Evolutionary conservation across 2,113 vertebrate genomes (phyloP).

Genomic region (Gila orcuttii): DNA sequence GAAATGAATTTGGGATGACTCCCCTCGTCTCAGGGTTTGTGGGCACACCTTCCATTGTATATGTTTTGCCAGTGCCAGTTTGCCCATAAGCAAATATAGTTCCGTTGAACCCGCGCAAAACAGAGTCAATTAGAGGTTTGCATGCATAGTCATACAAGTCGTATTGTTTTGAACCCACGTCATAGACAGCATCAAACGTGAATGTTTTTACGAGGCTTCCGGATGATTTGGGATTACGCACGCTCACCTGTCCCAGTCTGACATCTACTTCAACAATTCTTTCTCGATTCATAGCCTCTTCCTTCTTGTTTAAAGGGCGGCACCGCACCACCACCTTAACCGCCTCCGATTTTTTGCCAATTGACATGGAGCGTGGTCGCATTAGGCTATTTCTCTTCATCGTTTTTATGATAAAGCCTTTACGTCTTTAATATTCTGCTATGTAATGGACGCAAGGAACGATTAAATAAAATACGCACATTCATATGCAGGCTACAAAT

Average conservation of each 20-base stretch:
- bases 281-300: slow-evolving; percentile 78
- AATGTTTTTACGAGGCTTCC: slow-evolving; percentile 90
- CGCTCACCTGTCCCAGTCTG: slow-evolving; percentile 89
- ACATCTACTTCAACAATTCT: slow-evolving; percentile 86
- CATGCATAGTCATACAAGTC: slow-evolving; percentile 92
- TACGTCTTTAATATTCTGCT: not conserved
- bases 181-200: slow-evolving; percentile 94
- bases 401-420: slow-evolving; percentile 18
- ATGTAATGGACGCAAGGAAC: not conserved
- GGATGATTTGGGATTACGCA: slow-evolving; percentile 84
- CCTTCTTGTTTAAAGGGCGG: slow-evolving; percentile 85
- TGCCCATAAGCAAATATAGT: slow-evolving; percentile 94
- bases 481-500: slow-evolving; percentile 20
- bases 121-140: slow-evolving; percentile 89
- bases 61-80: slow-evolving; percentile 94
- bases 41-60: slow-evolving; percentile 91
- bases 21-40: slow-evolving; percentile 85
- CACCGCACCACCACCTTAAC: slow-evolving; percentile 94
- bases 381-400: slow-evolving; percentile 51
- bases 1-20: slow-evolving; percentile 89
- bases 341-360: slow-evolving; percentile 82
- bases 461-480: slow-evolving; percentile 17
- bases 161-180: slow-evolving; percentile 83
- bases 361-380: slow-evolving; percentile 69
- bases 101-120: slow-evolving; percentile 92